These are phyloP conservation scores for Leptestheria dahalacensis DNA, from an alignment of 1,140 invertebrate genomes.

Conservation along the genomic window DNA sequence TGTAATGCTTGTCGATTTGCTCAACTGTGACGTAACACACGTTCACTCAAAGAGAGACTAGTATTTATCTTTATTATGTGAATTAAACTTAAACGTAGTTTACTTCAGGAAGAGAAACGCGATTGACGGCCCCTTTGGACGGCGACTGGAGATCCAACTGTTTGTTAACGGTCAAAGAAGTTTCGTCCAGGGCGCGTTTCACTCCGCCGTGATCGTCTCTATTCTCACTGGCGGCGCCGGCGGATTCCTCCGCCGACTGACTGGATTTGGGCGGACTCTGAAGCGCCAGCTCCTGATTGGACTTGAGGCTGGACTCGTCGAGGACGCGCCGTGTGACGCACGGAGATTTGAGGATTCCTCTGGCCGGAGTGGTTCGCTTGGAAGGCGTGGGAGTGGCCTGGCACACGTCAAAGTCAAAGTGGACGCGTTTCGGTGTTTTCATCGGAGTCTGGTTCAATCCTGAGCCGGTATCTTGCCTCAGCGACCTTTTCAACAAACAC, in stretches of 20 bases:
- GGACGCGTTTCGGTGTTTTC: conserved; percentile 5
- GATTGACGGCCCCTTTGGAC: neutral
- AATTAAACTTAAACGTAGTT: no score
- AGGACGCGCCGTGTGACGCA: neutral
- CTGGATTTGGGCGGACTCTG: neutral
- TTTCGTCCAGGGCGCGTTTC: neutral
- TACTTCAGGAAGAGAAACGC: no score
- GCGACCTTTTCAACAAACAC: neutral
- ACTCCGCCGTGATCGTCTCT: neutral
- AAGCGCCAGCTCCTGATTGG: neutral
- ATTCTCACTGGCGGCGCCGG: neutral
- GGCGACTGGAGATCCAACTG: neutral
- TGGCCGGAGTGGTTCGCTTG: neutral
- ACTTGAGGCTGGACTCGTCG: neutral
- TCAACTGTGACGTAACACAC: no score
- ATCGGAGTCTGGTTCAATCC: neutral
- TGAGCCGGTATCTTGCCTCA: neutral
- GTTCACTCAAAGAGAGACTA: no score
- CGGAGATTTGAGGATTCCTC: neutral
- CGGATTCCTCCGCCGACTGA: neutral
- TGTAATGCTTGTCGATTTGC: no score
- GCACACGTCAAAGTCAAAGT: neutral
- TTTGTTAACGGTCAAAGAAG: neutral
- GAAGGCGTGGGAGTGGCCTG: neutral
- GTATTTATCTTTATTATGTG: no score